phyloP scores from a whole-genome alignment of 2,888 invertebrate species.

The Cancer borealis region DNA sequence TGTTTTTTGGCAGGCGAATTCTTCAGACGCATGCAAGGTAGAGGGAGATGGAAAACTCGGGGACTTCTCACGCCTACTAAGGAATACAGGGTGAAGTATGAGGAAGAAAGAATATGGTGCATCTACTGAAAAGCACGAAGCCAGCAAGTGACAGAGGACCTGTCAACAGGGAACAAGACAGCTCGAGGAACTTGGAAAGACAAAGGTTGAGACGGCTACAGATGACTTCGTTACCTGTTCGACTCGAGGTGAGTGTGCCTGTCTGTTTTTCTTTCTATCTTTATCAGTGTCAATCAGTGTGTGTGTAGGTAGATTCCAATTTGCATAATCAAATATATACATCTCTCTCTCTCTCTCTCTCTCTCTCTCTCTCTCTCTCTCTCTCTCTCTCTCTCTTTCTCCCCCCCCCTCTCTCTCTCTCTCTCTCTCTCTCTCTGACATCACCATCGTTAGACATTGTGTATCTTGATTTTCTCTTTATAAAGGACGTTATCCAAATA shows the following conservation, averaged over 20 bases:
- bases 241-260: neutral
- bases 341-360: too few species aligned
- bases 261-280: neutral
- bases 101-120: neutral
- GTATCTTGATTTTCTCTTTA: too few species aligned
- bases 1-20: neutral
- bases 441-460: too few species aligned
- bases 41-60: neutral
- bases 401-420: too few species aligned
- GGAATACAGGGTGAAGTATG: neutral
- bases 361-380: too few species aligned
- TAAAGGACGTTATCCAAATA: too few species aligned
- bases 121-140: neutral
- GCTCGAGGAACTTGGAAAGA: neutral
- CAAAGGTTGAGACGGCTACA: neutral
- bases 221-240: neutral
- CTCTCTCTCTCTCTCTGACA: too few species aligned
- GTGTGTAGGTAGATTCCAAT: too few species aligned
- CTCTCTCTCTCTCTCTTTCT: too few species aligned
- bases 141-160: neutral
- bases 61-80: neutral
- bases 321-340: too few species aligned
- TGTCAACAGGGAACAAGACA: neutral
- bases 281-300: neutral
- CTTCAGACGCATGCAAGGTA: neutral